Evolutionary conservation across 1,140 invertebrate genomes (phyloP).

Genomic region (Galendromus occidentalis): DNA sequence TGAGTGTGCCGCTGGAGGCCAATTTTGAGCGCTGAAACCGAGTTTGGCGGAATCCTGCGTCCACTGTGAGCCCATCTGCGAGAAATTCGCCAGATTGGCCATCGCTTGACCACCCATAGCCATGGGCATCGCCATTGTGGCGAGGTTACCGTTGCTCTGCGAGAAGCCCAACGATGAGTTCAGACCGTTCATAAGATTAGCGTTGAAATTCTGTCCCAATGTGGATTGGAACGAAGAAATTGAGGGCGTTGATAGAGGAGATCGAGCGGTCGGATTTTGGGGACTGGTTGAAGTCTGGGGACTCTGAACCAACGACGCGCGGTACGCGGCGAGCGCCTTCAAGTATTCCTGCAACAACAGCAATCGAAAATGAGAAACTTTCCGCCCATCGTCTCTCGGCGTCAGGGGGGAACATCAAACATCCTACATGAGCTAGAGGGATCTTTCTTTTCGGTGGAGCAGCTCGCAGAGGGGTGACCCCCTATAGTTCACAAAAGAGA

Average conservation of each 20-base stretch:
- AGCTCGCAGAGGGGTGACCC: no score
- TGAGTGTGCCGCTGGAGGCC: background rate
- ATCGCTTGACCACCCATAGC: slow-evolving; percentile 7
- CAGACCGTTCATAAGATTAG: slow-evolving; percentile 6
- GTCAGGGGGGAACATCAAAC: no score
- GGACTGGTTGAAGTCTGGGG: background rate
- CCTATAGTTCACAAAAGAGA: no score
- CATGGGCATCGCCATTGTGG: background rate
- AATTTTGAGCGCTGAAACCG: slow-evolving; percentile 9
- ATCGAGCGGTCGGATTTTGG: background rate
- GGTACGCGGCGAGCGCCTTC: slow-evolving; percentile 75
- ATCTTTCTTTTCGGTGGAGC: no score
- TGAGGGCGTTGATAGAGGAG: background rate
- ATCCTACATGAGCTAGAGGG: no score
- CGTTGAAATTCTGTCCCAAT: slow-evolving; percentile 1
- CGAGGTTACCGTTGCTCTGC: slow-evolving; percentile 3
- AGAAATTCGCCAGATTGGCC: slow-evolving; percentile 8
- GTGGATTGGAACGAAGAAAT: slow-evolving; percentile 7
- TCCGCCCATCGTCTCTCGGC: no score
- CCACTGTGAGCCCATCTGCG: background rate
- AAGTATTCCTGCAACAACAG: slow-evolving; percentile 46
- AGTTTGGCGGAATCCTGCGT: background rate
- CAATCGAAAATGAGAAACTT: background rate
- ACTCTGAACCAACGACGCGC: slow-evolving; percentile 51
- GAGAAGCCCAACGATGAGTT: background rate